Evolutionary conservation across 2,797 vertebrate genomes (phyloP), one percentile per base, ranked within the genome.

Genomic region (Adelosebastes latens): DNA sequence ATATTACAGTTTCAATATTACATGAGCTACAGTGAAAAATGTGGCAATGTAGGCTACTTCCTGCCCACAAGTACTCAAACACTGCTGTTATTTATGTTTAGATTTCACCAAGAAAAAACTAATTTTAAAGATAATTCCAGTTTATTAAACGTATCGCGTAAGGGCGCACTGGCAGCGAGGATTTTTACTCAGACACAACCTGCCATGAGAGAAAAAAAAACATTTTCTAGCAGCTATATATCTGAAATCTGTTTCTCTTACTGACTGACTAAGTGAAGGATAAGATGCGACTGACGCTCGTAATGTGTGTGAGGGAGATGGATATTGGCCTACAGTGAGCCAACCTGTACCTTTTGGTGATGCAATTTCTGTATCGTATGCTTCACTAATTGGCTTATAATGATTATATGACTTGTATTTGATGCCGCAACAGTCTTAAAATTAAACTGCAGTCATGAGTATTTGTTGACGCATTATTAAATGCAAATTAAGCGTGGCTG

Each of bases 1-100:
- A 73, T 71, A 68, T 83, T 85, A 72, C 75, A 69, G 75, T 52
- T 75, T 89, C 8, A 86, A 79, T 80, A 75, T 85, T 80, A 74
- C 36, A 86, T 84, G 72, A 88, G 68, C 75, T 39, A 34, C 11
- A 52, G 20, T 65, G n/a, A 59, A 36, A 82, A 73, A 64, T 71
- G 36, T 55, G 27, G 63, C 29, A 32, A 1, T 49, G 7, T 36
- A 24, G 49, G 18, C 20, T 53, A 53, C 42, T 46, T 63, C 20
- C 32, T 69, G 13, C n/a, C 42, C 2, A 59, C 16, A 36, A 24
- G 9, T 67, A 34, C 20, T 34, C 9, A 39, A 46, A 20, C 2
- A 14, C 6, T 8, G 8, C 4, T 18, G 10, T 24, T 27, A 53
- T 65, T 72, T 6, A 75, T 64, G 18, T 53, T 42, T 22, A 25